Conservation (phyloP, 2,113 vertebrate genomes). For the Plecotus auritus region DNA sequence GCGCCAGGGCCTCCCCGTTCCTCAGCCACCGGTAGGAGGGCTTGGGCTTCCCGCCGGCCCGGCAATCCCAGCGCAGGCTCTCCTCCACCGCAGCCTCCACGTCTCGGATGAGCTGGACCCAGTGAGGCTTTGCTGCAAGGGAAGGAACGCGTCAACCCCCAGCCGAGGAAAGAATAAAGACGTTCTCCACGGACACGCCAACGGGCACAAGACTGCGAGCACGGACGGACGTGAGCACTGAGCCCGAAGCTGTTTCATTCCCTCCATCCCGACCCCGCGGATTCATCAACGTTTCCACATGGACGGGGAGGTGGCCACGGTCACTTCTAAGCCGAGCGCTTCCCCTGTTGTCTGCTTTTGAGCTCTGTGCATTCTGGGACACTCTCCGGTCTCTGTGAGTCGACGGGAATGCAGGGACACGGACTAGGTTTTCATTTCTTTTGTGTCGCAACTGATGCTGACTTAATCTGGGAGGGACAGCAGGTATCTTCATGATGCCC, state of each 20-base stretch:
- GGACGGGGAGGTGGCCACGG: not conserved
- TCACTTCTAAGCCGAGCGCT: not conserved
- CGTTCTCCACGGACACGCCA: not conserved
- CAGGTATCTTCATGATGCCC: not conserved
- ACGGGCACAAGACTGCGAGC: not conserved
- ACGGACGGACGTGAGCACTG: not conserved
- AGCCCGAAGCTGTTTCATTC: not conserved
- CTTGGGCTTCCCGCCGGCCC: slow-evolving; percentile 93
- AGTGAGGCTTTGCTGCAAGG: slow-evolving; percentile 92
- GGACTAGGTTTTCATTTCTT: slow-evolving; percentile 15
- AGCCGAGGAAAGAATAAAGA: not conserved
- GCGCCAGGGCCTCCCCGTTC: slow-evolving; percentile 85
- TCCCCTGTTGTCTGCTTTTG: not conserved
- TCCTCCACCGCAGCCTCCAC: slow-evolving; percentile 88
- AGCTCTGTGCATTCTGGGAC: not conserved
- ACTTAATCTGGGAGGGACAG: not conserved
- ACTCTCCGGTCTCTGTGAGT: not conserved
- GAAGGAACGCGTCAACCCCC: not conserved
- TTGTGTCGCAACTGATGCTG: not conserved
- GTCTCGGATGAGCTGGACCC: slow-evolving; percentile 89
- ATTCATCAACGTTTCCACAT: not conserved
- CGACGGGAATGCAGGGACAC: not conserved
- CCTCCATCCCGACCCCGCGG: not conserved
- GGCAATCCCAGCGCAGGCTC: slow-evolving; percentile 92
- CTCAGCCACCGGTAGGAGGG: slow-evolving; percentile 95